Conservation (phyloP, 2,888 invertebrate genomes). For the Lasioglossum calceatum region DNA sequence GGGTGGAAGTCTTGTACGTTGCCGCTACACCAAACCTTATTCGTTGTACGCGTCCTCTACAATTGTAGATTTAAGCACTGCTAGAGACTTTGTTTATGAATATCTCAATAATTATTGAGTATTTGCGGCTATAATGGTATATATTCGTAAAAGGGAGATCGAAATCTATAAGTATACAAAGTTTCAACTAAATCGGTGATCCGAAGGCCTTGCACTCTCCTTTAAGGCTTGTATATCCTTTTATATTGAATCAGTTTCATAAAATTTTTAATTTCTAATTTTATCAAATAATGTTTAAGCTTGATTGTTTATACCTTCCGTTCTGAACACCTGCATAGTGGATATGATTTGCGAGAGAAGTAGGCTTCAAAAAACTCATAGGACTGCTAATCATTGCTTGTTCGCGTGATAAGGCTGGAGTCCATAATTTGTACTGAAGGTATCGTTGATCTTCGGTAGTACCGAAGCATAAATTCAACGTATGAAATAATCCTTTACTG, state of each 20-base stretch:
- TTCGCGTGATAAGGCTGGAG: background rate
- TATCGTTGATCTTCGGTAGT: constrained; percentile 31
- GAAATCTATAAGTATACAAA: no score
- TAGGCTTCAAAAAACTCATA: constrained; percentile 73
- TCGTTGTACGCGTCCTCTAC: no score
- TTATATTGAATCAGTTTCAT: background rate
- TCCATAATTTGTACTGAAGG: constrained; percentile 55
- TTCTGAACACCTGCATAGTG: constrained; percentile 60
- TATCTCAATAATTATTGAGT: no score
- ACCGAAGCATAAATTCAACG: constrained; percentile 59
- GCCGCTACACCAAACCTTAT: no score
- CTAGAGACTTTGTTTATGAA: no score
- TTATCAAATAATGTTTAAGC: background rate
- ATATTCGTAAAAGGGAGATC: no score
- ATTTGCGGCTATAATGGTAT: no score
- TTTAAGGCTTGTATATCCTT: background rate
- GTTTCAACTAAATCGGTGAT: no score
- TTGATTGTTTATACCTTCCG: constrained; percentile 60
- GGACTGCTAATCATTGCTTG: constrained; percentile 53
- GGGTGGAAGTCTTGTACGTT: no score
- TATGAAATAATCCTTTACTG: constrained; percentile 30
- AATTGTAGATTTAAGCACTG: no score
- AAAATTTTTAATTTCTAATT: background rate
- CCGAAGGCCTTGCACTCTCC: no score
- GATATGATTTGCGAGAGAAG: constrained; percentile 51